A percentile compares a stretch with the other conserved stretches of the same genome.
phyloP scores from a whole-genome alignment of 2,888 invertebrate genomes.

The Tachina lurida region DNA sequence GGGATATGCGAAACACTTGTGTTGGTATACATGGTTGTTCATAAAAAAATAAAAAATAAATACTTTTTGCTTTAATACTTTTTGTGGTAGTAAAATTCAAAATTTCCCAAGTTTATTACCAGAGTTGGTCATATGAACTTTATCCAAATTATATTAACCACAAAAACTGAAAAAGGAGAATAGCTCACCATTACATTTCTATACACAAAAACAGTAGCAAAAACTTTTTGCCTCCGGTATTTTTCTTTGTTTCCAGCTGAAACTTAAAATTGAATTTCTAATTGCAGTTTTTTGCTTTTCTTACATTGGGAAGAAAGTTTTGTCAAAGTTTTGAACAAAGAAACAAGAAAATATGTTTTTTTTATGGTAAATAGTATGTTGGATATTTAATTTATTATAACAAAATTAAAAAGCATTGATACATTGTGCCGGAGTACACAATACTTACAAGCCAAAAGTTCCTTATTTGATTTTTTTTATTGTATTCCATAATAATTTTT shows the following conservation, averaged over 20 bases:
- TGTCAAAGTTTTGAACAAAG: background rate
- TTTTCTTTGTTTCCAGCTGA: constrained; percentile 6
- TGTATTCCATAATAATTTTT: no score
- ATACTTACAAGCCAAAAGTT: no score
- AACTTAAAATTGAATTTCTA: constrained; percentile 61
- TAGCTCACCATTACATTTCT: constrained; percentile 11
- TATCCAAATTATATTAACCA: constrained; percentile 38
- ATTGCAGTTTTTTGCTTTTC: constrained; percentile 48
- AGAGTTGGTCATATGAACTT: constrained; percentile 64
- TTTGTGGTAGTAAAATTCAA: constrained; percentile 51
- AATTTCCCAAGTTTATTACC: constrained; percentile 62
- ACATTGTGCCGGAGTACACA: background rate
- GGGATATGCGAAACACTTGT: background rate
- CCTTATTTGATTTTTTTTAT: no score
- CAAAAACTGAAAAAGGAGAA: constrained; percentile 32
- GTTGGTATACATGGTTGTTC: constrained; percentile 15
- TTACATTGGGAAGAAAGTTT: constrained; percentile 18
- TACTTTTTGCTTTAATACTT: background rate
- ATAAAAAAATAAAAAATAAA: background rate
- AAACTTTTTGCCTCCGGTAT: constrained; percentile 32
- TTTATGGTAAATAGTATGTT: background rate
- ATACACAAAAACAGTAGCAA: constrained; percentile 15
- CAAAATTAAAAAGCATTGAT: background rate
- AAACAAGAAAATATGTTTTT: background rate
- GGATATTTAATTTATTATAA: constrained; percentile 1